A percentile compares a stretch with the other conserved stretches of the same genome.
These are phyloP conservation scores for Acanthurus tractus DNA, from an alignment of 2,797 vertebrate species.

Conservation along the genomic window DNA sequence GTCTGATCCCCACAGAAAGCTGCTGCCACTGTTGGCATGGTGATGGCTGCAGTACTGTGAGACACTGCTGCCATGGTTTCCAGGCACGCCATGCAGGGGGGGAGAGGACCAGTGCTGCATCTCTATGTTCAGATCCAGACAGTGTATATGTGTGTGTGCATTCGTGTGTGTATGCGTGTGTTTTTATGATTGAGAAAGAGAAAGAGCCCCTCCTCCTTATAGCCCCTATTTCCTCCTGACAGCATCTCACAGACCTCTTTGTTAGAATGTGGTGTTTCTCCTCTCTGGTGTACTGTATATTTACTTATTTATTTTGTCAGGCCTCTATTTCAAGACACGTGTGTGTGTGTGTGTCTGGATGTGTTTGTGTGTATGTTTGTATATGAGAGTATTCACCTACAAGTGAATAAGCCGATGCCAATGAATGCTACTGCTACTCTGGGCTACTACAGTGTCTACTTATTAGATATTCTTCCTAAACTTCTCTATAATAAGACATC, in stretches of 20 bases:
- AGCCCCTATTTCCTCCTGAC: slow-evolving; percentile 23
- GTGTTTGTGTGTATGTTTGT: background rate
- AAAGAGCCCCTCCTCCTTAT: background rate
- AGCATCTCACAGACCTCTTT: slow-evolving; percentile 52
- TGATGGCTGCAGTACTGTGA: slow-evolving; percentile 78
- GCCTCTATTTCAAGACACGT: slow-evolving; percentile 3
- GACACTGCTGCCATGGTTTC: slow-evolving; percentile 86
- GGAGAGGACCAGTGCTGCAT: slow-evolving; percentile 68
- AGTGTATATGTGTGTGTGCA: slow-evolving; percentile 30
- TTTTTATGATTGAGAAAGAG: background rate
- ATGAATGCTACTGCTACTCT: slow-evolving; percentile 10
- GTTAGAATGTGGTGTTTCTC: slow-evolving; percentile 40
- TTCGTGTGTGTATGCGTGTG: slow-evolving; percentile 32
- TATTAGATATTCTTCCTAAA: slow-evolving; percentile 31
- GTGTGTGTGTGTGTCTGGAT: background rate
- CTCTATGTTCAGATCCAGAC: slow-evolving; percentile 58
- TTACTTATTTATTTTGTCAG: slow-evolving; percentile 26
- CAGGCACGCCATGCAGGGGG: slow-evolving; percentile 79
- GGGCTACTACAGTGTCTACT: slow-evolving; percentile 35
- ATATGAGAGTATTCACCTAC: slow-evolving; percentile 22
- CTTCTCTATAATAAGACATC: background rate
- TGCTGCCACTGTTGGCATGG: slow-evolving; percentile 85
- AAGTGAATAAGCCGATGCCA: slow-evolving; percentile 29
- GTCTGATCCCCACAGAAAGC: slow-evolving; percentile 77
- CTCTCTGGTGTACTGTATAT: slow-evolving; percentile 12